Evolutionary conservation across 2,888 invertebrate genomes (phyloP), one percentile per base, ranked within the genome.

Genomic region (Microchrysa polita): DNA sequence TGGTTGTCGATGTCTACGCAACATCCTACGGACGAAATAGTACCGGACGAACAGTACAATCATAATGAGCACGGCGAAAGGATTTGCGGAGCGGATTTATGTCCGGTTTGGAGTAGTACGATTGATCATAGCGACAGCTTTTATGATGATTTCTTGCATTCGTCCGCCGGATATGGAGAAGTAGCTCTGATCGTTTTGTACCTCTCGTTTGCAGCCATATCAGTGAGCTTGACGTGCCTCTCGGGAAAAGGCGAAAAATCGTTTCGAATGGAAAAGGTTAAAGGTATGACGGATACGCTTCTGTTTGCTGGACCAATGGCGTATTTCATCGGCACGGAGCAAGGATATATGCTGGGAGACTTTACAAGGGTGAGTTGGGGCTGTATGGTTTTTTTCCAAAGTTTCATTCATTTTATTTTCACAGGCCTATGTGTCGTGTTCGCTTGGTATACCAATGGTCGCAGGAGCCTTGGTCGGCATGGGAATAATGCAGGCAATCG

Each of bases 371-470:
- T 92, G 80, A 82, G 80, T 74, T 9, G 42, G 48, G 48, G 16
- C 48, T 2, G 27, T 63, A n/a, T n/a, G 22, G 61, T 27, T 7
- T 14, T 10, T 12, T 1, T 1, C 20, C 23, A 59, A 59, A 40
- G 27, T 57, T 52, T 53, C 10, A 60, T 44, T 5, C 22, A 34
- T 48, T 48, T 10, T 44, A 22, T 9, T 65, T 34, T 48, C 48
- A 9, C 82, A 93, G 93, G 93, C 92, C 80, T 94, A 93, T 80
- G 93, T 94, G 16, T 91, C 93, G 1, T 94, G 94, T 82, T 92
- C 93, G 1, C 86, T 93, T 78, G 93, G 93, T 1, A 90, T 92
- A 79, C 89, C 90, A 77, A 89, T 91, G 79, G 89, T 93, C 0
- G 91, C 92, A 81, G 87, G 92, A 5, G 92, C 93, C 5, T 88